A percentile compares a stretch with the other conserved stretches of the same genome.
phyloP scores from a whole-genome alignment of 2,797 vertebrate species.

The Mus minutoides region DNA sequence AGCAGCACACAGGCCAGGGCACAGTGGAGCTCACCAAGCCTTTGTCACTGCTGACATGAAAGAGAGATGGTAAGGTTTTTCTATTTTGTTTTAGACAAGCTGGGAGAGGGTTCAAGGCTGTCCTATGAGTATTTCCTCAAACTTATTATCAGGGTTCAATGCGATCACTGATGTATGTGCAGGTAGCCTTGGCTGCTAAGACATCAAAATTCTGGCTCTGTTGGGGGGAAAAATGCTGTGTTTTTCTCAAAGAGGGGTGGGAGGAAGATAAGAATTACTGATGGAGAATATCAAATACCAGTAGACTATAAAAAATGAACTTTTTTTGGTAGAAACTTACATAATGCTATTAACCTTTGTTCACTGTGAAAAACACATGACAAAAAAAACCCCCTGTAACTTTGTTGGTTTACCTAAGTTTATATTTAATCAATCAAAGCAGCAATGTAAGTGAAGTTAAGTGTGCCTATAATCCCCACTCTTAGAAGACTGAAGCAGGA shows the following conservation, averaged over 20 bases:
- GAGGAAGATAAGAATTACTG: conserved; percentile 6
- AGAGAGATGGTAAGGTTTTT: conserved; percentile 26
- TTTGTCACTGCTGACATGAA: conserved; percentile 52
- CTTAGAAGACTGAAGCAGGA: neutral
- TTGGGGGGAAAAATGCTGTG: neutral
- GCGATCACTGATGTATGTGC: neutral
- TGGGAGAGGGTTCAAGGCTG: conserved; percentile 39
- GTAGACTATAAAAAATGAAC: conserved; percentile 1
- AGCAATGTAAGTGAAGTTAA: neutral
- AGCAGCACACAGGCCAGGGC: conserved; percentile 31
- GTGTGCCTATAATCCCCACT: neutral
- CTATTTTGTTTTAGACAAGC: conserved; percentile 61
- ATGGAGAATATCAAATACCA: conserved; percentile 18
- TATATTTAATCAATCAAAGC: conserved; percentile 50
- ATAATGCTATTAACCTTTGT: conserved; percentile 34
- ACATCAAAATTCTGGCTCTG: conserved; percentile 38
- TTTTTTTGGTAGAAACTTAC: conserved; percentile 15
- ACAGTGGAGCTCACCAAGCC: conserved; percentile 24
- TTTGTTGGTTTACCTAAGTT: conserved; percentile 35
- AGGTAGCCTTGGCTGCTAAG: neutral
- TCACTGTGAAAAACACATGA: conserved; percentile 32
- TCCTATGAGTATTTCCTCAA: conserved; percentile 36
- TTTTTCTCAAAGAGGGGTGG: neutral
- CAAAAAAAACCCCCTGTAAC: neutral
- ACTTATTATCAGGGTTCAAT: conserved; percentile 24